phyloP scores from a whole-genome alignment of 64 coral and sea anemone species.

The Orbicella faveolata region DNA sequence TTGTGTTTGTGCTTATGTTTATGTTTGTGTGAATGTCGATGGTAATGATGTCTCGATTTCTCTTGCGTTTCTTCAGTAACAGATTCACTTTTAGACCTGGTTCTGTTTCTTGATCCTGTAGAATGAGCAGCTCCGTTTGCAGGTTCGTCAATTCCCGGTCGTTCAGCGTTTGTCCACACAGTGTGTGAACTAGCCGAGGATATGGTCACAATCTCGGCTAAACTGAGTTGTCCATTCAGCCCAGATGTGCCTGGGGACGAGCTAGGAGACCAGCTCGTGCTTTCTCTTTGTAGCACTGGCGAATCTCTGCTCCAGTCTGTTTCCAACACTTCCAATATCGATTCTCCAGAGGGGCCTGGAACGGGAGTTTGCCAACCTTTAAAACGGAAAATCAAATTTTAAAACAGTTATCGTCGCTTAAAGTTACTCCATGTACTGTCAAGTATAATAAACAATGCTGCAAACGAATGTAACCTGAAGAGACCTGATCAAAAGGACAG shows the following conservation, averaged over 20 bases:
- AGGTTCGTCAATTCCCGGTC: background rate
- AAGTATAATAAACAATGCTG: too few relatives aligned
- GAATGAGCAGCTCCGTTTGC: background rate
- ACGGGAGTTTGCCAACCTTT: conserved; percentile 81
- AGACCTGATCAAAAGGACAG: too few relatives aligned
- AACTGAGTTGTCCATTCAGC: conserved; percentile 14
- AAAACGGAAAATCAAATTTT: background rate
- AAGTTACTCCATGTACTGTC: background rate
- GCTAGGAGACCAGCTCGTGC: conserved; percentile 65
- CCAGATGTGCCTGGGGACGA: conserved; percentile 23
- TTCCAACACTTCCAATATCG: background rate
- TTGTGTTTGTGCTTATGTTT: conserved; percentile 58
- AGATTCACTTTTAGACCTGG: background rate
- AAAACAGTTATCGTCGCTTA: background rate
- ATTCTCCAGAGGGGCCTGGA: conserved; percentile 57
- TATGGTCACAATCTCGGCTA: conserved; percentile 11
- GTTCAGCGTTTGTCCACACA: background rate
- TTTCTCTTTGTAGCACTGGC: background rate
- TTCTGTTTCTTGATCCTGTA: background rate
- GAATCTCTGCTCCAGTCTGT: conserved; percentile 48
- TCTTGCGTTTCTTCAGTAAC: background rate
- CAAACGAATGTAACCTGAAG: too few relatives aligned
- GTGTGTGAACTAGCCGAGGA: background rate
- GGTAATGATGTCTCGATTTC: conserved; percentile 9
- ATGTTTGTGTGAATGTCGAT: conserved; percentile 51